Base-by-base conservation (phyloP, 1,140 invertebrate genomes). In the Venturia canescens region DNA sequence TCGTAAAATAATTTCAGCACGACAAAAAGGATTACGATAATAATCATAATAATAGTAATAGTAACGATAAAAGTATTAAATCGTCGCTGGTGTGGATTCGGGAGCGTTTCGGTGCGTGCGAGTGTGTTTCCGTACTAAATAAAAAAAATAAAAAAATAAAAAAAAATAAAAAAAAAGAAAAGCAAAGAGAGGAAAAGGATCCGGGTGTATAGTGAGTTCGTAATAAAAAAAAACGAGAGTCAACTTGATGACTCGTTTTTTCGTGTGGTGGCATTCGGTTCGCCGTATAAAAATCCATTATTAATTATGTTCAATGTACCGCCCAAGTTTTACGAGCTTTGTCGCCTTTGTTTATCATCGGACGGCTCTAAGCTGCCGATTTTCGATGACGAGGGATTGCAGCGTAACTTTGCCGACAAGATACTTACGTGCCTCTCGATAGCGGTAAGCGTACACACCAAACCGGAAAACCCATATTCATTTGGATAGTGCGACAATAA, bases 291-390 rank as follows among this genome's bases (percentile, higher is more conserved):
- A 77, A 66, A 66, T 27, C 31, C 38, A 44, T 44, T 66, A 74
- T 50, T 69, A 85, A 92, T 89, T 90, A 92, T 92, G 91, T 92
- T 92, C 88, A 89, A 91, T 89, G 89, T 92, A 90, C 91, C 91
- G 89, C 88, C 90, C 88, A 92, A 92, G 89, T 92, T 92, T 83
- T 92, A 92, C 88, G 91, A 92, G 89, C 91, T 92, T 84, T 92
- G 91, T 91, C 90, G 91, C 82, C 92, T 93, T 90, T 93, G 92
- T 91, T 92, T 93, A 90, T 92, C 92, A 75, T 89, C 88, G 83
- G 91, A 92, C 83, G 92, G 91, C 90, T 91, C 91, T 86, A 92
- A 92, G 85, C 90, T 91, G 82, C 91, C 92, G 87, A 91, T 93
- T 87, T 93, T 92, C 89, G 91, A 92, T 85, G 90, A 91, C 84